These are phyloP conservation scores for Lasius platythorax DNA, from an alignment of 2,888 invertebrate genomes.

Conservation along the genomic window DNA sequence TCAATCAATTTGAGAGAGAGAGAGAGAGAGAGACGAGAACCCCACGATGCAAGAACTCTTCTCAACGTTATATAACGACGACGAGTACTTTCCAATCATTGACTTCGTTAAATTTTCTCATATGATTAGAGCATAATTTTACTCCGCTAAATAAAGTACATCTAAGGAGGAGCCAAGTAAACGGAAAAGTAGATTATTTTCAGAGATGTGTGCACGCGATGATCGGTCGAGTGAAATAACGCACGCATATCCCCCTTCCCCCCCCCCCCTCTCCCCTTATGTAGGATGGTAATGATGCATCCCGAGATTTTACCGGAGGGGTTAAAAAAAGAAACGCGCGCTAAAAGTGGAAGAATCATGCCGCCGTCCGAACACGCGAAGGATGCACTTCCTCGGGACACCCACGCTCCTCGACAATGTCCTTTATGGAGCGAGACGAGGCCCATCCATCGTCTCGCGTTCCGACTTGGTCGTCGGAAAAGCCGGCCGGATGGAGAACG, in stretches of 20 bases:
- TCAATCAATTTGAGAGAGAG: not conserved
- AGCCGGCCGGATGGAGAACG: slow-evolving; percentile 20
- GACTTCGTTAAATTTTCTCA: not conserved
- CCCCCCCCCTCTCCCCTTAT: not conserved
- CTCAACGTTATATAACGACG: not conserved
- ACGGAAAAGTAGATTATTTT: not conserved
- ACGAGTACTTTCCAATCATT: not conserved
- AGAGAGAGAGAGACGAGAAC: not conserved
- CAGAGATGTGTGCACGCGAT: not conserved
- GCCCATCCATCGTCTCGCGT: slow-evolving; percentile 26
- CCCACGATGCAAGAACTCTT: not conserved
- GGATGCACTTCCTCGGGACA: slow-evolving; percentile 15
- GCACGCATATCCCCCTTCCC: slow-evolving; percentile 2
- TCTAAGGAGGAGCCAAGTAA: not conserved
- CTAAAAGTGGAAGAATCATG: not conserved
- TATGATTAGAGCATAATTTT: not conserved
- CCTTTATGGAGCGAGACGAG: slow-evolving; percentile 36
- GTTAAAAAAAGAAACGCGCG: slow-evolving; percentile 4
- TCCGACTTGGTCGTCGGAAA: slow-evolving; percentile 10
- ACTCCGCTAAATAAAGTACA: not conserved
- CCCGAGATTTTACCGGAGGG: not conserved
- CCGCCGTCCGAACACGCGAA: not conserved
- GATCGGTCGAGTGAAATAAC: not conserved
- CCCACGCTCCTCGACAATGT: slow-evolving; percentile 34
- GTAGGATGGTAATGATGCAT: not conserved